Base-by-base conservation (phyloP, 1,140 invertebrate genomes). In the Latrodectus geometricus region DNA sequence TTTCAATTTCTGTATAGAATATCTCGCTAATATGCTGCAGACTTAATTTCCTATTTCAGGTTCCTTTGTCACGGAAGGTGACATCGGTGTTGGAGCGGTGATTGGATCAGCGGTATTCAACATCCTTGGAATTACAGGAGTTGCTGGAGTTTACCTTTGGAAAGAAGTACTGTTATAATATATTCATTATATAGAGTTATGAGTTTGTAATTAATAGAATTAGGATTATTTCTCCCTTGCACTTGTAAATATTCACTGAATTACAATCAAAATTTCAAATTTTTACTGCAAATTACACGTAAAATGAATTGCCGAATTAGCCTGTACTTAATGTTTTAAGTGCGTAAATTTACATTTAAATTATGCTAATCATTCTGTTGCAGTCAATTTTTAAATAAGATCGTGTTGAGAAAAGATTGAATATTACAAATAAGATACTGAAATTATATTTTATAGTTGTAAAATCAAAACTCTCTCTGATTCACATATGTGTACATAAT, bases 81-180 rank as follows among this genome's bases (percentile, higher is more conserved):
- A 96, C 88, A 94, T 96, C 89, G 96, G 96, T 0, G 87, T 88
- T 23, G 89, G 96, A 0, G 96, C 96, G 2, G 96, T 97, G 5
- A 95, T 97, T 0, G 96, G 96, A 0, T 96, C 95, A 0, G 95
- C 96, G 0, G 94, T 97, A 77, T 97, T 97, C 89, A 97, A 98
- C 89, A 95, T 96, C 0, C 93, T 97, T 23, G 96, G 95, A 65
- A 96, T 97, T 0, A 95, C 95, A 0, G 95, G 96, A 9, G 92
- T 96, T 23, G 96, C 96, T 23, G 95, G 95, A 9, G 90, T 98
- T 5, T 94, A 94, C 23, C 95, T 96, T 15, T 91, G 93, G 72
- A 61, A 66, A 54, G 90, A 93, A 91, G 96, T 97, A 93, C 7
- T 23, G 21, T 9, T 35, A 35, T 35, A 35, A 35, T 35, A 35